Evolutionary conservation across 1,140 invertebrate species (phyloP).

Genomic region (Hyphantria cunea): DNA sequence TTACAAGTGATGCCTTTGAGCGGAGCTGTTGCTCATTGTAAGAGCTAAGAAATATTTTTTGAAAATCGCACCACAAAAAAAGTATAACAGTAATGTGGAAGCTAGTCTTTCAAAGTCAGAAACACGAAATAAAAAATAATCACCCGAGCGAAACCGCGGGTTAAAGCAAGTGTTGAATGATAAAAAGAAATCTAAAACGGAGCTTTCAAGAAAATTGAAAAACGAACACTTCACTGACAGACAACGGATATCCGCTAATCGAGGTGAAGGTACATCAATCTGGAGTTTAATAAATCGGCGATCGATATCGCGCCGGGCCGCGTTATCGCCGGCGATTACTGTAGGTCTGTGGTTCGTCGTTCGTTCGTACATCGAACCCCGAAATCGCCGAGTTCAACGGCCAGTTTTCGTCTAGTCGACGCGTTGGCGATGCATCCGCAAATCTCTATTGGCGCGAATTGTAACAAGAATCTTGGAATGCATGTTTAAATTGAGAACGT

Average conservation of each 20-base stretch:
- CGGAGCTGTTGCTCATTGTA: too few relatives aligned
- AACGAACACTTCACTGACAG: background rate
- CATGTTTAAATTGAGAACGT: conserved; percentile 7
- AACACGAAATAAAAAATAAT: too few relatives aligned
- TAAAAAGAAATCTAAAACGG: background rate
- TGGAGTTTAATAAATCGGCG: conserved; percentile 1
- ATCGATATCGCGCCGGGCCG: background rate
- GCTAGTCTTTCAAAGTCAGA: too few relatives aligned
- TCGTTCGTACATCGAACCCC: conserved; percentile 3
- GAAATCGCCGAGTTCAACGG: conserved; percentile 23
- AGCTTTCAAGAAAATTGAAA: conserved; percentile 2
- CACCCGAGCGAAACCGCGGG: too few relatives aligned
- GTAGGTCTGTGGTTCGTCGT: conserved; percentile 1
- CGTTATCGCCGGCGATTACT: conserved; percentile 4
- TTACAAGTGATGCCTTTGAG: too few relatives aligned
- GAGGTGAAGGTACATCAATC: conserved; percentile 1
- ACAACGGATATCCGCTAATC: conserved; percentile 1
- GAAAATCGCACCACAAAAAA: too few relatives aligned
- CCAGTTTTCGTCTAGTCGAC: conserved; percentile 21
- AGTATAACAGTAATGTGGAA: too few relatives aligned
- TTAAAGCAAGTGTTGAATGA: too few relatives aligned
- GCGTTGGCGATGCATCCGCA: conserved; percentile 23
- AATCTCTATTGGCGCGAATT: conserved; percentile 10
- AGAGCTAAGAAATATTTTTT: too few relatives aligned
- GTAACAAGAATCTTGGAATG: conserved; percentile 12